A percentile compares a stretch with the other conserved stretches of the same genome.
Conservation (phyloP, 2,888 invertebrate genomes). For the Hypena proboscidalis region DNA sequence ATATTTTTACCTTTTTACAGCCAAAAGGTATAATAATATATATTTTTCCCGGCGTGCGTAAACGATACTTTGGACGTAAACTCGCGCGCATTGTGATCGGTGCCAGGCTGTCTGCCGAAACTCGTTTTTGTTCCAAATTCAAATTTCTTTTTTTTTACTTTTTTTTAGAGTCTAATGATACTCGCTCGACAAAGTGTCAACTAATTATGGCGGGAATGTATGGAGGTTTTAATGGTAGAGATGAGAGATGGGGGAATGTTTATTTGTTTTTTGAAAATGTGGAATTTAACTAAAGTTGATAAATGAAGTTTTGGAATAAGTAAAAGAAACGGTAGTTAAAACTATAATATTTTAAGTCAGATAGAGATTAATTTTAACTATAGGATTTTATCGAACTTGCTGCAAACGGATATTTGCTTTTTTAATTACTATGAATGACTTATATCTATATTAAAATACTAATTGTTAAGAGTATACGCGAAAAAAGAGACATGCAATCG, state of each 20-base stretch:
- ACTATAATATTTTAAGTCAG: no score
- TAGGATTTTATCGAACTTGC: no score
- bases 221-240: constrained; percentile 12
- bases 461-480: no score
- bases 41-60: constrained; percentile 55
- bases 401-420: no score
- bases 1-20: neutral
- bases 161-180: constrained; percentile 60
- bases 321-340: no score
- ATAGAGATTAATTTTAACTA: no score
- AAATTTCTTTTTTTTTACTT: constrained; percentile 52
- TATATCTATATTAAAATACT: no score
- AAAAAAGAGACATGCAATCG: no score
- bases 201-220: constrained; percentile 37
- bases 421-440: no score
- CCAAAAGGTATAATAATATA: constrained; percentile 4
- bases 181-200: constrained; percentile 54
- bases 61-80: constrained; percentile 54
- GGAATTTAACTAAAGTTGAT: no score
- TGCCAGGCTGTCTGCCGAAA: constrained; percentile 76
- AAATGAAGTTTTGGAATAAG: no score
- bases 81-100: constrained; percentile 66
- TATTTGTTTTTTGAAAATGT: neutral
- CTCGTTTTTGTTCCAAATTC: constrained; percentile 50
- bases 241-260: neutral